Conservation (phyloP, 2,888 invertebrate species). For the Sminthurides aquaticus region DNA sequence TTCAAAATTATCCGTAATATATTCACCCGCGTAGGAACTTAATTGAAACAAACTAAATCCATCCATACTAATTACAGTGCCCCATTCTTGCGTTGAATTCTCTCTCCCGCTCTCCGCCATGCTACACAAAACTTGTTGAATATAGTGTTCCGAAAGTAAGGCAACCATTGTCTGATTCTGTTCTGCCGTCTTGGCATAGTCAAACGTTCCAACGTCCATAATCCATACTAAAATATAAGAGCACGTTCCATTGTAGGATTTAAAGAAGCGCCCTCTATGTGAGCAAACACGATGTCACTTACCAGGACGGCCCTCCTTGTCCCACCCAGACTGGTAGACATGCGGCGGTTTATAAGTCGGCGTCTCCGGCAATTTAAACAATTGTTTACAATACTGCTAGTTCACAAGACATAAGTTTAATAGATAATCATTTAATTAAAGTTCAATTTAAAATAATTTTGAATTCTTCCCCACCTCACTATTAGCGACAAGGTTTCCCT, state of each 20-base stretch:
- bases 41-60: background rate
- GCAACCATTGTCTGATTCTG: background rate
- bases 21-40: background rate
- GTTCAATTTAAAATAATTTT: too few relatives aligned
- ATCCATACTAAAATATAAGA: background rate
- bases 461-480: too few relatives aligned
- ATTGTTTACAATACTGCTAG: too few relatives aligned
- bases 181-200: background rate
- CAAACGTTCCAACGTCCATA: background rate
- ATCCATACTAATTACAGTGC: background rate
- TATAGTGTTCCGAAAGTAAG: background rate
- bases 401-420: too few relatives aligned
- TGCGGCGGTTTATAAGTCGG: background rate
- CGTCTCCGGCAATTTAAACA: too few relatives aligned
- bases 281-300: background rate
- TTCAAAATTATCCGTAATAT: background rate
- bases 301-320: background rate
- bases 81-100: background rate
- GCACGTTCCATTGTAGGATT: background rate
- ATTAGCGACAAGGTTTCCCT: too few relatives aligned
- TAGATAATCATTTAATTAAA: too few relatives aligned
- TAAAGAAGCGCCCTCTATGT: background rate
- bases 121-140: background rate
- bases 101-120: background rate
- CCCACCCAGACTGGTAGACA: conserved; percentile 1